These are phyloP conservation scores for Phataginus tetradactyla DNA, from an alignment of 2,797 vertebrate genomes.

Conservation along the genomic window DNA sequence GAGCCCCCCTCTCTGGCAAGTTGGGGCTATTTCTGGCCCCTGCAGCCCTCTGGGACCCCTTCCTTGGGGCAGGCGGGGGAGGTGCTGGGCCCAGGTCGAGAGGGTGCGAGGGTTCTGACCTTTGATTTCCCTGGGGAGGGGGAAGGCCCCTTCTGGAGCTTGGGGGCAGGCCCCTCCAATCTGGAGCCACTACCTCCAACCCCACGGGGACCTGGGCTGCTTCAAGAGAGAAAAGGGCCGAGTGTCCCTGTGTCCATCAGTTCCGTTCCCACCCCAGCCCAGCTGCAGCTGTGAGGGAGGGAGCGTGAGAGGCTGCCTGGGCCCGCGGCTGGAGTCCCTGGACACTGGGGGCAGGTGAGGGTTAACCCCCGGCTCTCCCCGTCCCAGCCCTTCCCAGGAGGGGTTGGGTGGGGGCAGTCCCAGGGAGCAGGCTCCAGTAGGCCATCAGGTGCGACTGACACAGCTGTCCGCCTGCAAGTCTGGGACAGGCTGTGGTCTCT, in stretches of 20 bases:
- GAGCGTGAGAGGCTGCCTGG: conserved; percentile 56
- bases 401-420: background rate
- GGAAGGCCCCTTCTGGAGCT: background rate
- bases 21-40: conserved; percentile 59
- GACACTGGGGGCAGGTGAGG: background rate
- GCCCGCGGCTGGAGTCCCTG: background rate
- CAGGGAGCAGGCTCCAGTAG: background rate
- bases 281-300: conserved; percentile 50
- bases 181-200: background rate
- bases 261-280: conserved; percentile 32
- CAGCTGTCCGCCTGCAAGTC: background rate
- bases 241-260: background rate
- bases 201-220: background rate
- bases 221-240: background rate
- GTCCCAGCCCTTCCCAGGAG: background rate
- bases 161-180: background rate
- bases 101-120: background rate
- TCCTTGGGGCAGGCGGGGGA: background rate
- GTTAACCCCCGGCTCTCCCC: background rate
- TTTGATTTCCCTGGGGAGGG: background rate
- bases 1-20: conserved; percentile 33
- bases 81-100: background rate
- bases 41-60: background rate
- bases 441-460: background rate
- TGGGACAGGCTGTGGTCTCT: background rate